Base-by-base conservation (phyloP, 30 jellyfish, hydroid and myxozoan species). In the Morbakka virulenta region DNA sequence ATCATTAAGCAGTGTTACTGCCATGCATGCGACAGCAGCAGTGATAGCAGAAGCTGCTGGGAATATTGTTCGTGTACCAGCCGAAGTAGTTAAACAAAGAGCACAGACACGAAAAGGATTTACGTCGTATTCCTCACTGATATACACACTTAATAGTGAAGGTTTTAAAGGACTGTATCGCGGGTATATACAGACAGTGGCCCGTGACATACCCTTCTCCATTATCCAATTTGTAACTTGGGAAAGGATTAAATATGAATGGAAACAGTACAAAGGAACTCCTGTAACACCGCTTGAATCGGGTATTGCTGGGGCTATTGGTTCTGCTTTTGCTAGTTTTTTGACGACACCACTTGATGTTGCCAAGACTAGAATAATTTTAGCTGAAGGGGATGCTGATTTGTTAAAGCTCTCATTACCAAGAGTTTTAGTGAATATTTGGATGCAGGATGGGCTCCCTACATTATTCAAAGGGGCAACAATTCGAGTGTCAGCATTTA, bases 341-440 rank as follows among this genome's bases (percentile, higher is more conserved):
- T 6, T 93, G 26, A 93, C 99, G 11, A 93, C 99, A 0, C 99
- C 99, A 21, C 62, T 93, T 2, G 99, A 93, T 82, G 99, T 93
- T 27, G 97, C 81, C 34, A 93, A 93, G 62, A 93, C 99, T 32
- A 62, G 99, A 73, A 85, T 82, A 25, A 93, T 93, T 74, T 93
- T 93, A 4, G 97, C 97, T 0, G 97, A 93, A 95, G 98, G 57
- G 9, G 17, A 41, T 41, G 9, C 57, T 41, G 57, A 9, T 41
- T 41, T 41, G 17, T 17, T 41, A 6, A 41, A 41, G 57, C 17
- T 17, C 9, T 41, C 57, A 9, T 6, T 41, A 6, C 57, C 17
- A 17, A 17, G 57, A 6, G 57, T 41, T 41, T 9, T 41, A 17
- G 9, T 6, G 13, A 41, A 41, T 6, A 41, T 41, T 6, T 9